These are phyloP conservation scores for Melanostoma mellinum DNA, from an alignment of 2,888 invertebrate genomes.

Conservation along the genomic window DNA sequence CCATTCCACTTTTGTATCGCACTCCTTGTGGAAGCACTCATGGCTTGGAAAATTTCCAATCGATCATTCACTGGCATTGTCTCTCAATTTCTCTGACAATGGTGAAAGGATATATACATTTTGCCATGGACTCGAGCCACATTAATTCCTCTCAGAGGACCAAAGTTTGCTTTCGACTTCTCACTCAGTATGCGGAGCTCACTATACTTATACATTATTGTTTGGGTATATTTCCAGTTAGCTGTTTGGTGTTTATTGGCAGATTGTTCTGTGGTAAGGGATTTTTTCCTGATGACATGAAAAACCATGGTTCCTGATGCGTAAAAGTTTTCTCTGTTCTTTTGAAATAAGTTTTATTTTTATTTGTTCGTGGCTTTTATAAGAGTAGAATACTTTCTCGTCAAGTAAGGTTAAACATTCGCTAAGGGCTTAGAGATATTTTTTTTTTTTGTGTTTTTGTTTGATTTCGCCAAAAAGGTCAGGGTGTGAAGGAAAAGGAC, in stretches of 20 bases:
- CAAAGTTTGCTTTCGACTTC: conserved; percentile 45
- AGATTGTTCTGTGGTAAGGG: conserved; percentile 19
- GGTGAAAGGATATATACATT: conserved; percentile 47
- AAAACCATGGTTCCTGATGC: conserved; percentile 8
- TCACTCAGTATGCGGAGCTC: neutral
- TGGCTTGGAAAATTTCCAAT: conserved; percentile 36
- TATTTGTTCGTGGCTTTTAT: conserved; percentile 32
- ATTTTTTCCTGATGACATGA: conserved; percentile 15
- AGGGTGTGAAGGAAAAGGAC: neutral
- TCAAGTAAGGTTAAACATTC: neutral
- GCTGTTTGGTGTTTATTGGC: conserved; percentile 51
- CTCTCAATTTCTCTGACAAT: conserved; percentile 48
- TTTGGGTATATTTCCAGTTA: conserved; percentile 34
- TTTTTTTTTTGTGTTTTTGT: conserved; percentile 11
- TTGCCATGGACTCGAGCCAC: conserved; percentile 25
- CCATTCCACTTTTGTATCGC: neutral
- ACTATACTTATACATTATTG: neutral
- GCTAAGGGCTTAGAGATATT: conserved; percentile 10
- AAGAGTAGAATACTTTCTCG: conserved; percentile 7
- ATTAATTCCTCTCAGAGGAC: conserved; percentile 42
- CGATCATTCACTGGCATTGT: conserved; percentile 58
- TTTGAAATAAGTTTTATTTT: conserved; percentile 42
- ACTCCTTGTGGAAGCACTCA: conserved; percentile 25
- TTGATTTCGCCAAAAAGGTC: conserved; percentile 6
- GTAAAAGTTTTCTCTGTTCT: conserved; percentile 21